These are phyloP conservation scores for Ctenicera cuprea DNA, from an alignment of 2,888 invertebrate genomes.

Conservation along the genomic window DNA sequence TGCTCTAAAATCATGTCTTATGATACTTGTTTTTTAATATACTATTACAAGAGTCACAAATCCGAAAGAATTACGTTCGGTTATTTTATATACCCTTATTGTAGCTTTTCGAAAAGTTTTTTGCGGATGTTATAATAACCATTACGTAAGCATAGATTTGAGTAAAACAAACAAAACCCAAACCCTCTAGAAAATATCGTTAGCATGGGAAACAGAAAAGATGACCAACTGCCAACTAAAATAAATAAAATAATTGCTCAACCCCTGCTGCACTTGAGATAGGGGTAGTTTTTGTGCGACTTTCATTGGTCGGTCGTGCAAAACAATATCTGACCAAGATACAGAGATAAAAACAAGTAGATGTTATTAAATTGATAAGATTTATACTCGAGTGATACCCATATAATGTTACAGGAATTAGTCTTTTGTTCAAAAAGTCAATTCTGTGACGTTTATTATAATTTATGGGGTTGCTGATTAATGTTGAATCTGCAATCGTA, in stretches of 20 bases:
- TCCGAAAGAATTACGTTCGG: no score
- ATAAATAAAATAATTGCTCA: constrained; percentile 66
- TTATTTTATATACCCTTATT: no score
- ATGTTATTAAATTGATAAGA: constrained; percentile 49
- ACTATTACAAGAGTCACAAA: no score
- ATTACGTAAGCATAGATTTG: background rate
- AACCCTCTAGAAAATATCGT: constrained; percentile 27
- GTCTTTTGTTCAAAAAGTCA: constrained; percentile 55
- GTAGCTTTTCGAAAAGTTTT: background rate
- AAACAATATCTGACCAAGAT: constrained; percentile 55
- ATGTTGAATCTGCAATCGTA: constrained; percentile 34
- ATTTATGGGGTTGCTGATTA: constrained; percentile 49
- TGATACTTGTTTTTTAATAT: no score
- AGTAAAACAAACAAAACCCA: constrained; percentile 19
- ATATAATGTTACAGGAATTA: constrained; percentile 54
- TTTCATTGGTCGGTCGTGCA: constrained; percentile 53
- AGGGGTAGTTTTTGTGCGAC: constrained; percentile 58
- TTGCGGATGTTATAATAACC: constrained; percentile 1
- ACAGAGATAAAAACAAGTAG: constrained; percentile 55
- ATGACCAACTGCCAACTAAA: constrained; percentile 65
- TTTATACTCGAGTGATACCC: constrained; percentile 52
- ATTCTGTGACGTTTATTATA: constrained; percentile 46
- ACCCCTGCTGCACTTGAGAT: constrained; percentile 60
- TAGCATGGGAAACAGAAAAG: constrained; percentile 64
- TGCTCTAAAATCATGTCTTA: no score